Evolutionary conservation across 2,113 vertebrate genomes (phyloP).

Genomic region (Chloroceryle aenea): DNA sequence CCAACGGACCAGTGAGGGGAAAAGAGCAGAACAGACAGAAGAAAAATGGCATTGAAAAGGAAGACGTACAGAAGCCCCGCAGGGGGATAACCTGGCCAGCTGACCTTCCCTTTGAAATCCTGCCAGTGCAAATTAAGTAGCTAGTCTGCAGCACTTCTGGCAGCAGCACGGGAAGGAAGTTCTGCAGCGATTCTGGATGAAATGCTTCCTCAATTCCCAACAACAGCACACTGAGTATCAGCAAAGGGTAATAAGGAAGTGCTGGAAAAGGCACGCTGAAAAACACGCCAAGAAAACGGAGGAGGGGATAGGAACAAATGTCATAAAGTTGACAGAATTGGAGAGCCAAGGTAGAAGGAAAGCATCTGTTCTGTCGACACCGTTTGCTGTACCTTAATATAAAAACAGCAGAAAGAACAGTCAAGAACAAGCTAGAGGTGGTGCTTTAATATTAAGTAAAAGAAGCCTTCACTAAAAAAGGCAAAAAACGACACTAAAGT

Average conservation of each 20-base stretch:
- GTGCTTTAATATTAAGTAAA: neutral
- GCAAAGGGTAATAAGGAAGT: neutral
- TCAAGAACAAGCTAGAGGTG: neutral
- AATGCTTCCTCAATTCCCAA: conserved; percentile 49
- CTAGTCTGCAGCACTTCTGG: conserved; percentile 27
- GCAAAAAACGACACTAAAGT: neutral
- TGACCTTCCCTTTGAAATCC: conserved; percentile 57
- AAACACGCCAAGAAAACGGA: neutral
- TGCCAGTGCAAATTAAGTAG: conserved; percentile 62
- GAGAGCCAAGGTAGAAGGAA: neutral
- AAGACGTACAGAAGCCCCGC: neutral
- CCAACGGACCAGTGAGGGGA: neutral
- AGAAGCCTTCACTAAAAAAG: neutral
- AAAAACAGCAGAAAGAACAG: neutral
- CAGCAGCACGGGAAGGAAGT: conserved; percentile 42
- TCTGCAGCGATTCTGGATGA: conserved; percentile 23
- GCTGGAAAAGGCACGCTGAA: neutral
- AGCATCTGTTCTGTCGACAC: neutral
- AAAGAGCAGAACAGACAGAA: neutral
- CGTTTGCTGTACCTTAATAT: neutral
- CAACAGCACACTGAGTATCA: neutral
- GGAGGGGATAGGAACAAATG: neutral
- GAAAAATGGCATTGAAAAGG: conserved; percentile 31
- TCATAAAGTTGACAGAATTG: neutral
- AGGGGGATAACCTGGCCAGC: conserved; percentile 35